Percentiles rank a stretch among this genome's conserved stretches.
These are phyloP conservation scores for Sardinella longiceps DNA, from an alignment of 2,797 vertebrate genomes.

Conservation along the genomic window DNA sequence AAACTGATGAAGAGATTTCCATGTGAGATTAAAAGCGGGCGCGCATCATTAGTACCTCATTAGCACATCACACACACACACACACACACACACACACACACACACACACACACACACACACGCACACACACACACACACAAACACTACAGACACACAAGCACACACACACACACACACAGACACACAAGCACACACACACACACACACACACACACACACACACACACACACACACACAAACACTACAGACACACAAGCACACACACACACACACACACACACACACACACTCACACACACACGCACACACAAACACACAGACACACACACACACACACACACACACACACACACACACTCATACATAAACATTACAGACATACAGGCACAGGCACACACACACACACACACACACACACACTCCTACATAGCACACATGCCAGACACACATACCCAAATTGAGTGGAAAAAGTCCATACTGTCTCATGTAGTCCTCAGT, in stretches of 20 bases:
- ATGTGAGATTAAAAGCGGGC: constrained; percentile 65
- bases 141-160: background rate
- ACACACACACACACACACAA: background rate
- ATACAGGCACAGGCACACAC: background rate
- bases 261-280: constrained; percentile 40
- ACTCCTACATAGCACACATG: background rate
- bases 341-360: constrained; percentile 9
- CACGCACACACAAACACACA: background rate
- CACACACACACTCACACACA: background rate
- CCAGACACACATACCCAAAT: constrained; percentile 3
- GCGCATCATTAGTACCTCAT: constrained; percentile 70
- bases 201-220: too few species aligned
- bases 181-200: too few species aligned
- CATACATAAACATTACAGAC: too few species aligned
- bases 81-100: constrained; percentile 12
- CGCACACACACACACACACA: background rate
- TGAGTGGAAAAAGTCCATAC: background rate
- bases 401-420: constrained; percentile 4
- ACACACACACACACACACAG: background rate
- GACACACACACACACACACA: background rate
- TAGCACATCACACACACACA: constrained; percentile 67
- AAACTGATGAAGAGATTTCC: constrained; percentile 46
- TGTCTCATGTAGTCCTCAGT: background rate
- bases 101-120: too few species aligned
- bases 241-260: constrained; percentile 39